phyloP scores from a whole-genome alignment of 2,888 invertebrate genomes.

The Netelia fuscicornis region DNA sequence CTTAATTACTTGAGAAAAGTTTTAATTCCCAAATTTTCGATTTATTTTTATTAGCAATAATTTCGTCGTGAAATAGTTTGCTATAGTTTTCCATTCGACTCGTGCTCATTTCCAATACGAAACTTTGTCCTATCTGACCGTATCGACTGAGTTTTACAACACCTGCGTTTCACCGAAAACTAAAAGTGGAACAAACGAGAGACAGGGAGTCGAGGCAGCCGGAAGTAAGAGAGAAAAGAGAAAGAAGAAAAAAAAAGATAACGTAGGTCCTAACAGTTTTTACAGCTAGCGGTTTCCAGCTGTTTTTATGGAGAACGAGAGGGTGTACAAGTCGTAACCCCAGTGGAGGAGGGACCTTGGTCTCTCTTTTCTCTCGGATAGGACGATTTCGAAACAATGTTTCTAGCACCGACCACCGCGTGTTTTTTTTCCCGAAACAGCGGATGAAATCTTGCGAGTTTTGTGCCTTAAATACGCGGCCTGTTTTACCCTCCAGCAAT shows the following conservation, averaged over 20 bases:
- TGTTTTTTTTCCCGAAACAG: slow-evolving; percentile 14
- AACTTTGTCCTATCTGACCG: no score
- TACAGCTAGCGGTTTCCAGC: slow-evolving; percentile 66
- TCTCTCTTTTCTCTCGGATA: slow-evolving; percentile 16
- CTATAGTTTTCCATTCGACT: no score
- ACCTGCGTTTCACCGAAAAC: no score
- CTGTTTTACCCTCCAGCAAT: not conserved
- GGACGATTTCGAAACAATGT: slow-evolving; percentile 31
- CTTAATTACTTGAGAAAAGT: no score
- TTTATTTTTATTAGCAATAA: no score
- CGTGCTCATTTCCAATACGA: no score
- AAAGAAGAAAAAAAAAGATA: slow-evolving; percentile 44
- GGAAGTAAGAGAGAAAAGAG: slow-evolving; percentile 15
- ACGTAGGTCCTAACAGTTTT: slow-evolving; percentile 64
- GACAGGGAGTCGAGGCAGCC: slow-evolving; percentile 15
- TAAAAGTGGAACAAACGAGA: not conserved
- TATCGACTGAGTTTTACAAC: no score
- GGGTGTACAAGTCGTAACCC: slow-evolving; percentile 57
- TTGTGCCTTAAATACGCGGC: slow-evolving; percentile 10
- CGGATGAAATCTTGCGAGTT: not conserved
- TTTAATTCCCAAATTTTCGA: no score
- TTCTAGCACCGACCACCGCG: slow-evolving; percentile 8
- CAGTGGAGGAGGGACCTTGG: slow-evolving; percentile 8
- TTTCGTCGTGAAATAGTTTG: no score
- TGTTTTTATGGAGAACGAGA: slow-evolving; percentile 64